Evolutionary conservation across 2,888 invertebrate species (phyloP), one percentile per base, ranked within the genome.

Genomic region (Dorcus hopei): DNA sequence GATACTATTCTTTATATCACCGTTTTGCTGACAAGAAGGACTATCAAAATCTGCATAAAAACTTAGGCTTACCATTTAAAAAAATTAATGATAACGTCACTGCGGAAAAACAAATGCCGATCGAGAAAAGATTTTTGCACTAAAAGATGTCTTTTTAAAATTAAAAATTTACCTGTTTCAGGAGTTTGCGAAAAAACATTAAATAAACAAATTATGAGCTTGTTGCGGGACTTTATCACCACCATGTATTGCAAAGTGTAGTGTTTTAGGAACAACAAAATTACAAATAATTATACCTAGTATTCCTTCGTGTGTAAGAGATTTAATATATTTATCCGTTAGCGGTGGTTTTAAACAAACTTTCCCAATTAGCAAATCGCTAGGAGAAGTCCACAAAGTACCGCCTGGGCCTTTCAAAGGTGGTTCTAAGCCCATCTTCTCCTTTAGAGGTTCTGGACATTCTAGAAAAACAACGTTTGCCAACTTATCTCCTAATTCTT

Each of bases 321-420:
- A 79, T 66, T 74, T 73, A 38, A 77, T 68, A 64, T 76, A 71
- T 65, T 75, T 79, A 8, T 69, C 63, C 1, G 78, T 77, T 16
- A 75, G 64, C 3, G 79, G 79, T 5, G 79, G 78, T 54, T 74
- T 78, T 39, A 81, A 63, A 26, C 73, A 73, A 1, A 80, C 72
- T 65, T 77, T 76, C 49, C 77, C 77, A 8, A 75, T 71, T 2
- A 81, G 68, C 8, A 77, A 59, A 66, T 80, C 78, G 62, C 79
- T 80, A 2, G 81, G 80, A 0, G 80, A 79, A 4, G 72, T 67
- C 81, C 80, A 80, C 23, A 80, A 58, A 16, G 75, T 73, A 3
- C 70, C 67, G 23, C 72, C 74, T 14, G 79, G 72, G 2, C 80
- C 80, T 55, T 71, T 57, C 19, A 80, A 61, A 5, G 70, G 69